These are phyloP conservation scores for Zhengitettix transpicula DNA, from an alignment of 2,888 invertebrate genomes.

Conservation along the genomic window DNA sequence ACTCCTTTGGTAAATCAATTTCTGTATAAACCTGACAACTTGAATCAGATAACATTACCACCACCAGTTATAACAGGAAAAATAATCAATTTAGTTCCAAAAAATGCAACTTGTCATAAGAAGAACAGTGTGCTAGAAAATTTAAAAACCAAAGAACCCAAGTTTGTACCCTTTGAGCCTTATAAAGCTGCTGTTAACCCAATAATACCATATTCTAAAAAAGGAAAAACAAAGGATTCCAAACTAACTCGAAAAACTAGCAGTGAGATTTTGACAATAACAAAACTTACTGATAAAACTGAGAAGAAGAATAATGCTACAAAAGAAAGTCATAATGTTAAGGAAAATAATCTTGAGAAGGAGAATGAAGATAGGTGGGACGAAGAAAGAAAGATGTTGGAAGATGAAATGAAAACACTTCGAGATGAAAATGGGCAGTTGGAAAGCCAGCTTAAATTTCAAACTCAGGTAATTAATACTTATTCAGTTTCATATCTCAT, in stretches of 20 bases:
- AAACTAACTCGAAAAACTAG: neutral
- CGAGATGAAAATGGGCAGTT: slow-evolving; percentile 52
- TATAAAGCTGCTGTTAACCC: slow-evolving; percentile 73
- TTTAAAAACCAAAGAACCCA: slow-evolving; percentile 41
- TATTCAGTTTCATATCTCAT: no score
- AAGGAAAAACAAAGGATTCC: slow-evolving; percentile 18
- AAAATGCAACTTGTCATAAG: slow-evolving; percentile 37
- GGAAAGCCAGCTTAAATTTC: slow-evolving; percentile 70
- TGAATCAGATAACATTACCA: slow-evolving; percentile 21
- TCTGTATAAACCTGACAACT: slow-evolving; percentile 26
- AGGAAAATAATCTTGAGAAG: neutral
- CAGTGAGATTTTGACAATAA: neutral
- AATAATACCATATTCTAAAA: slow-evolving; percentile 34
- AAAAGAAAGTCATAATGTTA: neutral
- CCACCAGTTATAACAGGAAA: slow-evolving; percentile 36
- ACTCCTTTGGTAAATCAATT: slow-evolving; percentile 14
- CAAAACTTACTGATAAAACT: neutral
- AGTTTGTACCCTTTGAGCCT: slow-evolving; percentile 78
- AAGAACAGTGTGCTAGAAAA: slow-evolving; percentile 29
- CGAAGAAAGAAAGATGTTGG: slow-evolving; percentile 33
- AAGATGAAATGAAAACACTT: slow-evolving; percentile 42
- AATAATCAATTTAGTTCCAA: slow-evolving; percentile 43
- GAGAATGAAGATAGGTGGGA: slow-evolving; percentile 22
- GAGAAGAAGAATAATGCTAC: neutral
- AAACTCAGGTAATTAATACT: slow-evolving; percentile 58